Base-by-base conservation (phyloP, 2,797 vertebrate genomes). In the Masticophis lateralis region DNA sequence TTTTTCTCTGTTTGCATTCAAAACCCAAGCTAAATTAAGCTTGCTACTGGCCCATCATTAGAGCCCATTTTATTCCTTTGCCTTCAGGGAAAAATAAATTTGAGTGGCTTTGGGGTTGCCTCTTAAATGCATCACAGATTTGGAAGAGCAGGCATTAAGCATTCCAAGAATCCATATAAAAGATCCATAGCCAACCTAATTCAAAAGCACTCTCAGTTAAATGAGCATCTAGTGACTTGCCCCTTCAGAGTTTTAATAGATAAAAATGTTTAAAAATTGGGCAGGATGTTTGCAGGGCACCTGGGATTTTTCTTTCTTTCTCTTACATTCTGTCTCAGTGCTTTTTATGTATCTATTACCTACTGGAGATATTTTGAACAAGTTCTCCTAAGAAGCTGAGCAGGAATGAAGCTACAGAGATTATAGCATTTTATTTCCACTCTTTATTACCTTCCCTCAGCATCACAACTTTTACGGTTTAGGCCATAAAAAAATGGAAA, bases 401-500 rank as follows among this genome's bases (percentile, higher is more conserved):
- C 63, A 55, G 90, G 86, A 94, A 94, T 96, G 55, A 91, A 51
- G 51, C 20, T 2, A n/a, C 14, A 22, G 63, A 63, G 28, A 92
- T 51, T 92, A 95, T 89, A 87, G 0, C 14, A 27, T 55, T 53
- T 9, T 94, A 92, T 95, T n/a, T 90, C 94, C 92, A 57, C 56
- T n/a, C 61, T 56, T n/a, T 57, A 2, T 18, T 91, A 61, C 7
- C 1, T 94, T 92, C 91, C 94, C 8, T 61, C 90, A 10, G 5
- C 55, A 92, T 94, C 94, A 55, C 3, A 6, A 88, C 88, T 60
- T 93, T 95, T 93, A 86, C 3, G 92, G n/a, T 4, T 88, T 95
- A 95, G 86, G 25, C 59, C 74, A n/a, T 91, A 91, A 22, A 95
- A 92, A 94, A 94, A 92, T 18, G 47, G 93, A 94, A 97, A 93